phyloP scores from a whole-genome alignment of 1,140 invertebrate genomes.

The Nylanderia fulva region DNA sequence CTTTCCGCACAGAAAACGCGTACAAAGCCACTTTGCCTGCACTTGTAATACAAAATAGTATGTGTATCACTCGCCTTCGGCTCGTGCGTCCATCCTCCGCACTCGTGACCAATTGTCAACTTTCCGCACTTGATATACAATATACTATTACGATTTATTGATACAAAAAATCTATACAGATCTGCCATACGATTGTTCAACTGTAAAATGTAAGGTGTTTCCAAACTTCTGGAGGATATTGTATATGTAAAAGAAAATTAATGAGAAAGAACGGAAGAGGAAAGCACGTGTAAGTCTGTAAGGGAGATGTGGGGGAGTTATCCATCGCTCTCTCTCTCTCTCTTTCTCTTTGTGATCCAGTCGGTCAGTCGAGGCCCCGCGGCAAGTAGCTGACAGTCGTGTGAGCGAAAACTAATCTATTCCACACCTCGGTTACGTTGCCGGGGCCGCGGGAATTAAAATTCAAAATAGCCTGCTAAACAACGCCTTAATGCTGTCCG shows the following conservation, averaged over 20 bases:
- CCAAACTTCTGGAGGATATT: no score
- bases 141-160: no score
- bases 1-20: no score
- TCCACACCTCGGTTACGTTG: conserved; percentile 74
- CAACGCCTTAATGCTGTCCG: conserved; percentile 71
- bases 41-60: no score
- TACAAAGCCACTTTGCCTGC: no score
- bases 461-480: conserved; percentile 78
- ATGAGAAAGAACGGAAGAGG: neutral
- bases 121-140: no score
- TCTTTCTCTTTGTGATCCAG: neutral
- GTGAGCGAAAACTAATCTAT: conserved; percentile 79
- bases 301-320: neutral
- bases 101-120: no score
- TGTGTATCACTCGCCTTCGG: no score
- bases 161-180: no score
- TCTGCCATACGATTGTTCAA: no score
- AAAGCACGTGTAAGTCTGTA: neutral
- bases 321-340: conserved; percentile 35
- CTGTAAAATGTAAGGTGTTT: no score
- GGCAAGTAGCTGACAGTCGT: conserved; percentile 78
- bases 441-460: conserved; percentile 71
- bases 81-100: no score
- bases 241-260: neutral
- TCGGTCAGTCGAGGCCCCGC: conserved; percentile 62